These are phyloP conservation scores for Lasioglossum villosulum DNA, from an alignment of 2,888 invertebrate genomes.

Conservation along the genomic window DNA sequence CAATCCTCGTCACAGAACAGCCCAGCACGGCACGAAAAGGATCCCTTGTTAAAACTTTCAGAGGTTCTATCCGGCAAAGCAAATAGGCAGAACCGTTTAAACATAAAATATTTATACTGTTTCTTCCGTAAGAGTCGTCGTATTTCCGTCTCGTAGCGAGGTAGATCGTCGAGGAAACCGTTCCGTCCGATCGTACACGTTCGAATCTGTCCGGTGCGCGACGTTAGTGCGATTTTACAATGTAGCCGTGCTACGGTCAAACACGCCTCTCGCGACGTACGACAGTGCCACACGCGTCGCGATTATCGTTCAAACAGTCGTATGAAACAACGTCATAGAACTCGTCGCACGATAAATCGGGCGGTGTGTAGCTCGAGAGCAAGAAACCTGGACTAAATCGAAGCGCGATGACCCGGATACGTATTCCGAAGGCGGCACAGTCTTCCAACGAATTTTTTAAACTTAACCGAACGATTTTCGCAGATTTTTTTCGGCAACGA, in stretches of 20 bases:
- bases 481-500: background rate
- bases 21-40: background rate
- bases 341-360: slow-evolving; percentile 7
- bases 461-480: background rate
- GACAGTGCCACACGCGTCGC: slow-evolving; percentile 11
- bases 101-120: background rate
- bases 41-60: slow-evolving; percentile 2
- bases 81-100: background rate
- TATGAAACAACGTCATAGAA: slow-evolving; percentile 4
- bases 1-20: background rate
- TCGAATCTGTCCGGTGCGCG: background rate
- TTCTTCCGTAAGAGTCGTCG: background rate
- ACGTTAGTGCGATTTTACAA: slow-evolving; percentile 4
- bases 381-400: background rate
- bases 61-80: background rate
- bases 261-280: slow-evolving; percentile 2
- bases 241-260: background rate
- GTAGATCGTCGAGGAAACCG: slow-evolving; percentile 1
- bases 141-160: background rate
- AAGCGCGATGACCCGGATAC: slow-evolving; percentile 3
- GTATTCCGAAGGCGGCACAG: background rate
- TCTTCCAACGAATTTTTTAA: background rate
- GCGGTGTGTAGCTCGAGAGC: background rate
- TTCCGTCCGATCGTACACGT: background rate
- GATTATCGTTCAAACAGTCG: slow-evolving; percentile 9